Base-by-base conservation (phyloP, 1,140 invertebrate species). In the Caenorhabditis remanei region DNA sequence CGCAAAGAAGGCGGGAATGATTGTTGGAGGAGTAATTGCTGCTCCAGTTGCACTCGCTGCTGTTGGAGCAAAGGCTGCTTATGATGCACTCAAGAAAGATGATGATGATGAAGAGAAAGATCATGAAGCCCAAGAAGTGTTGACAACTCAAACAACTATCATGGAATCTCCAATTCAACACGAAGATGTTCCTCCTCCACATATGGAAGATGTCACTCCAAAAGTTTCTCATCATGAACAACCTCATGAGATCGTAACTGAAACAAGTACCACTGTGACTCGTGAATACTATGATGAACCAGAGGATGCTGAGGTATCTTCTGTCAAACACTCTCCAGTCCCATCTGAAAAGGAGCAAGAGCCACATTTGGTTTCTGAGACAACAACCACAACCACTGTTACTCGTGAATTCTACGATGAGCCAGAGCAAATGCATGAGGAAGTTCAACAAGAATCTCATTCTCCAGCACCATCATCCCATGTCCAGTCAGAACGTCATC, bases 41-140 rank as follows among this genome's bases (percentile, higher is more conserved):
- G 85, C 85, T 40, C 85, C 85, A 41, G 85, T 83, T 65, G 85
- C 85, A n/a, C 85, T 87, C 16, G 79, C 79, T 48, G 85, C 85
- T 83, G 85, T 63, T 24, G 85, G 85, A 63, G 85, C 85, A 8
- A 53, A 50, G 7, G 75, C 85, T 65, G 85, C 85, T 46, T 87
- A 87, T 32, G 85, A 87, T 48, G 48, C 61, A 21, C 43, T 87
- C 24, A 82, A 65, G 19, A 83, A 46, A 16, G 61, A 83, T 53
- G 41, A 56, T 50, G 75, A 61, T 24, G 75, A 82, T 11, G 63
- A 85, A 0, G 63, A 32, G 50, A 56, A 21, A 71, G 41, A 2
- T 8, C 65, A 71, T 21, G 65, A 71, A 71, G 65, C 43, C n/a
- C 21, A 43, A 46, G 65, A 71, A 71, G 65, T 71, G 13, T n/a